Conservation (phyloP, 2,113 vertebrate genomes). For the Melanostigma gelatinosum region DNA sequence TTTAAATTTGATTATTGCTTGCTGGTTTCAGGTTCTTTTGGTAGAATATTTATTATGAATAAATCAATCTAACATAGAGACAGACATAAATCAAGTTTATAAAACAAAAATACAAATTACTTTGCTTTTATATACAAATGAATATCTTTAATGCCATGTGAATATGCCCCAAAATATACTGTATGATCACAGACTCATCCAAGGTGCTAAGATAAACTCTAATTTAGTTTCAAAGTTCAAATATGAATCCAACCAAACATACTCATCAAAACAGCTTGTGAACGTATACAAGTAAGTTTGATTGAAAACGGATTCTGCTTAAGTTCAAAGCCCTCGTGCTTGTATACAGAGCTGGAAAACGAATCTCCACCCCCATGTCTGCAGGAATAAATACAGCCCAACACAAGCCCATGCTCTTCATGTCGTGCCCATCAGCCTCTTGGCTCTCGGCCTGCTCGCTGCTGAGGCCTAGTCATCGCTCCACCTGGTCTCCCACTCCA, state of each 20-base stretch:
- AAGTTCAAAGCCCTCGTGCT: conserved; percentile 30
- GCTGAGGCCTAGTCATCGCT: conserved; percentile 48
- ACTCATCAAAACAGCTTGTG: conserved; percentile 54
- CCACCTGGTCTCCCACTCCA: conserved; percentile 56
- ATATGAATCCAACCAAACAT: conserved; percentile 28
- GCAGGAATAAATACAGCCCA: conserved; percentile 51
- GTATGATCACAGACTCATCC: conserved; percentile 23
- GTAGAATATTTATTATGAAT: not conserved
- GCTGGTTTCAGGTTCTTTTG: not conserved
- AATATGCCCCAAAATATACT: conserved; percentile 6
- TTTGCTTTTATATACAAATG: conserved; percentile 24
- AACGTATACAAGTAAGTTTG: conserved; percentile 51
- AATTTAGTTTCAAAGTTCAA: conserved; percentile 27
- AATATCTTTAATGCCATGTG: conserved; percentile 18
- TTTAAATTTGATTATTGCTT: not conserved
- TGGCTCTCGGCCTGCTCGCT: conserved; percentile 52
- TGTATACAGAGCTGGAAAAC: conserved; percentile 31
- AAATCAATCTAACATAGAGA: conserved; percentile 11
- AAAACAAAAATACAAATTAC: conserved; percentile 20
- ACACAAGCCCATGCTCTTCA: conserved; percentile 35
- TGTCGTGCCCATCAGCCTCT: conserved; percentile 50
- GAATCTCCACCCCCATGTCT: conserved; percentile 34
- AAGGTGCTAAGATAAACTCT: conserved; percentile 31
- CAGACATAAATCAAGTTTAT: not conserved
- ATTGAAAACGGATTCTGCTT: conserved; percentile 45